Conservation (phyloP, 2,113 vertebrate species). For the Salvelinus alpinus region DNA sequence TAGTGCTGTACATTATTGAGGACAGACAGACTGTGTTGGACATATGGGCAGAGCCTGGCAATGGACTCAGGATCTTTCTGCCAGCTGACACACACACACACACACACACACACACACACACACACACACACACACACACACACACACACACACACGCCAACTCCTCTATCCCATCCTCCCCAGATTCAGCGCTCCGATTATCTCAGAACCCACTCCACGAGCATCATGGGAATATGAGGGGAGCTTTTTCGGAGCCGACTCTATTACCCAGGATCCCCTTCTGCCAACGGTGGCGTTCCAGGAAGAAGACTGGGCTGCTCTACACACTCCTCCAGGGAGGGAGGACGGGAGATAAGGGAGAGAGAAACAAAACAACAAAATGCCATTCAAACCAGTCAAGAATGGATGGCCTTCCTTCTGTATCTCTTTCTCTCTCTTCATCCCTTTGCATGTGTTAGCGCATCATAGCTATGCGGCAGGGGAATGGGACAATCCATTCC, state of each 20-base stretch:
- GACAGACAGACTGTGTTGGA: conserved; percentile 52
- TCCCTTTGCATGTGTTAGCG: conserved; percentile 6
- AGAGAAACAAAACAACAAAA: conserved; percentile 9
- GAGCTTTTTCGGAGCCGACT: conserved; percentile 44
- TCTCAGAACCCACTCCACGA: conserved; percentile 51
- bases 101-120: conserved; percentile 10
- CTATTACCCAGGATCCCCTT: conserved; percentile 36
- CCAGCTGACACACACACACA: conserved; percentile 37
- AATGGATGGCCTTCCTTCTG: conserved; percentile 21
- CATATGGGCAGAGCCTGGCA: conserved; percentile 71
- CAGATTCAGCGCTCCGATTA: conserved; percentile 52
- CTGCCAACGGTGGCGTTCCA: conserved; percentile 46
- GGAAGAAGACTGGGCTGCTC: conserved; percentile 22
- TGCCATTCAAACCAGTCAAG: conserved; percentile 34
- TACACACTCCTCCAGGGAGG: conserved; percentile 3
- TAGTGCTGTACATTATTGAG: conserved; percentile 48
- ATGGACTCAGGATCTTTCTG: conserved; percentile 26
- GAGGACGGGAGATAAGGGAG: not conserved
- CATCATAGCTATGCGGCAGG: conserved; percentile 34
- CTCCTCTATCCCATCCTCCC: conserved; percentile 19
- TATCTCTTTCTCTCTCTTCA: conserved; percentile 10
- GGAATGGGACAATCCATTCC: conserved; percentile 19
- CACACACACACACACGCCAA: conserved; percentile 13
- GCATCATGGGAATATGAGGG: conserved; percentile 43
- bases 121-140: not conserved